A percentile compares a stretch with the other conserved stretches of the same genome.
Evolutionary conservation across 2,888 invertebrate genomes (phyloP).

Genomic region (Mythimna albipuncta): DNA sequence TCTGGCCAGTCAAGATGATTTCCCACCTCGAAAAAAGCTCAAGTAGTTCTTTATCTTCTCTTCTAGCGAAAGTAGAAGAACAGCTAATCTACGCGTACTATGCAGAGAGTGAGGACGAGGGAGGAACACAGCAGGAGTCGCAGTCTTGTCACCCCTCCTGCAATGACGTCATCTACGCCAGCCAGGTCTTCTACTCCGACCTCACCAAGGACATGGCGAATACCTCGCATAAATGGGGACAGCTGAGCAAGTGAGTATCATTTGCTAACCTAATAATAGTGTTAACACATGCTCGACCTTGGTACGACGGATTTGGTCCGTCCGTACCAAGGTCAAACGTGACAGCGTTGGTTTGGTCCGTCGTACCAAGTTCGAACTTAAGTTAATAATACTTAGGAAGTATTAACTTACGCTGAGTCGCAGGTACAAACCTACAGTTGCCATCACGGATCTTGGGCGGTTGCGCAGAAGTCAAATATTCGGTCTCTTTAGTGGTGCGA

Average conservation of each 20-base stretch:
- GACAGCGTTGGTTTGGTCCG: too few species aligned
- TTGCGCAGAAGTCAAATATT: too few species aligned
- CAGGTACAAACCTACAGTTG: too few species aligned
- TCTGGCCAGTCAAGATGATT: too few species aligned
- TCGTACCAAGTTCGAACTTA: too few species aligned
- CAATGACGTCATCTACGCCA: constrained; percentile 84
- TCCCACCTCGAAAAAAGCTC: too few species aligned
- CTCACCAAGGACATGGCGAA: constrained; percentile 72
- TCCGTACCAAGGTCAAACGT: too few species aligned
- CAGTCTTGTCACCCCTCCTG: constrained; percentile 85
- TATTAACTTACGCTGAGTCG: too few species aligned
- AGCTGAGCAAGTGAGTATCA: constrained; percentile 70
- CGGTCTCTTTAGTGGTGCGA: too few species aligned
- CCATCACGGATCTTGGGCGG: too few species aligned
- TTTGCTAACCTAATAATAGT: not conserved
- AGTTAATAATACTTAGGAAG: too few species aligned
- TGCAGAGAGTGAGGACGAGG: constrained; percentile 81
- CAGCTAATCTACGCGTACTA: constrained; percentile 83
- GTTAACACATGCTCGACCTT: not conserved
- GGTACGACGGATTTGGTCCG: too few species aligned
- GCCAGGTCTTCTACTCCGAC: constrained; percentile 87
- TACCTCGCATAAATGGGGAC: constrained; percentile 70
- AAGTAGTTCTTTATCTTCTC: not conserved
- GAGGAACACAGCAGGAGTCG: constrained; percentile 67
- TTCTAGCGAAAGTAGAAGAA: constrained; percentile 79